phyloP scores from a whole-genome alignment of 1,140 invertebrate genomes.

The Pristionchus pacificus region DNA sequence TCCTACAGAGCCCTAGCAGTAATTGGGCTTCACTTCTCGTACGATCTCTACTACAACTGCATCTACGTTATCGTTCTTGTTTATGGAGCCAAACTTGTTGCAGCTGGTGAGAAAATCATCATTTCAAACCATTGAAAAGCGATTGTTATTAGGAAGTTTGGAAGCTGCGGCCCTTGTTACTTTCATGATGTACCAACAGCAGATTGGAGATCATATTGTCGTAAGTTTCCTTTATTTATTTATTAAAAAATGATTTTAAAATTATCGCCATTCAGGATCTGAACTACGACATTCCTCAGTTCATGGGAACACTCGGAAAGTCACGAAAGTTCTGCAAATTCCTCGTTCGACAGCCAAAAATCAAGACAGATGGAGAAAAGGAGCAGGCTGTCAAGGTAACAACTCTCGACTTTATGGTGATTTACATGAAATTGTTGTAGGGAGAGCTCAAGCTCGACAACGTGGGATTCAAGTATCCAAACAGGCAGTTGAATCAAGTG shows the following conservation, averaged over 20 bases:
- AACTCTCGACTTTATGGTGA: too few relatives aligned
- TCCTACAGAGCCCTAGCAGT: conserved; percentile 39
- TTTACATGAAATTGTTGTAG: too few relatives aligned
- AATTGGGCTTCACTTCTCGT: conserved; percentile 45
- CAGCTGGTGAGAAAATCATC: neutral
- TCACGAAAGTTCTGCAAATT: conserved; percentile 61
- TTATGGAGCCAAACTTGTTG: conserved; percentile 55
- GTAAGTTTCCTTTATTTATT: conserved; percentile 18
- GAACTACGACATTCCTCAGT: conserved; percentile 57
- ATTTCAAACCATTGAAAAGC: neutral
- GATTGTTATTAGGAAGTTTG: conserved; percentile 24
- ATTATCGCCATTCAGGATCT: conserved; percentile 40
- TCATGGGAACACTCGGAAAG: conserved; percentile 60
- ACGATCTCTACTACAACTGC: conserved; percentile 43
- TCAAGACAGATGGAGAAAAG: conserved; percentile 40
- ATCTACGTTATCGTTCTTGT: conserved; percentile 50
- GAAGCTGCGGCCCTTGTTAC: conserved; percentile 40
- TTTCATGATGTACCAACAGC: conserved; percentile 56
- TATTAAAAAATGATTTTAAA: neutral
- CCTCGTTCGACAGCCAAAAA: conserved; percentile 57
- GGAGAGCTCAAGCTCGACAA: conserved; percentile 59
- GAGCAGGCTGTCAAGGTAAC: conserved; percentile 31
- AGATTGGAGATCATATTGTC: conserved; percentile 53
- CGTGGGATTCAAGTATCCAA: conserved; percentile 61
- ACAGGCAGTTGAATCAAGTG: conserved; percentile 63